phyloP scores from a whole-genome alignment of 2,113 vertebrate species.

The Corythornis vintsioides region DNA sequence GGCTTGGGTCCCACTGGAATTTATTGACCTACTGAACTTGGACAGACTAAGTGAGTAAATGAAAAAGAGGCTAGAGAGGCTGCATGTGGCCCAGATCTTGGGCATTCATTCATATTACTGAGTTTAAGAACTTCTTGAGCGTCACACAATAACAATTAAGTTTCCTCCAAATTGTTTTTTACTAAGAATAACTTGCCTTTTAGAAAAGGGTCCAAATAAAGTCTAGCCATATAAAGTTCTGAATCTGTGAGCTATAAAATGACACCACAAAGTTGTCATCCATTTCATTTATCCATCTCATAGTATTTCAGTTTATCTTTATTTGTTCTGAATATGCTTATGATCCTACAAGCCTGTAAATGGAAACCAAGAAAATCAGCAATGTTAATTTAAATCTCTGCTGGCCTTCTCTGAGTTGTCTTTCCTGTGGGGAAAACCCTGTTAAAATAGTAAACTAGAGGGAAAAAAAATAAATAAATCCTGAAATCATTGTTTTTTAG shows the following conservation, averaged over 20 bases:
- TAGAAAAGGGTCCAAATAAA: not conserved
- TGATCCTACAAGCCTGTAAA: not conserved
- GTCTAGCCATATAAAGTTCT: not conserved
- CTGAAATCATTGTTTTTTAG: not conserved
- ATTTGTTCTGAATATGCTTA: not conserved
- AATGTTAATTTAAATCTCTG: not conserved
- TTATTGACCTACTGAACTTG: conserved; percentile 57
- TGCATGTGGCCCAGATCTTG: conserved; percentile 18
- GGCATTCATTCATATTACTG: not conserved
- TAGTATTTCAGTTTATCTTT: not conserved
- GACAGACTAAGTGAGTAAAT: conserved; percentile 45
- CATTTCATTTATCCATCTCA: not conserved
- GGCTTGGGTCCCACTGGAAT: conserved; percentile 44
- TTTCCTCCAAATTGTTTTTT: not conserved
- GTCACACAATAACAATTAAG: not conserved
- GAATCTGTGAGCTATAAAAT: not conserved
- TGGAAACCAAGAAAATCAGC: not conserved
- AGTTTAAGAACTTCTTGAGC: not conserved
- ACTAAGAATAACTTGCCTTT: not conserved
- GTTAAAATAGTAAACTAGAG: not conserved
- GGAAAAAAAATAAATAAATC: not conserved
- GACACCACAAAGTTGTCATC: not conserved
- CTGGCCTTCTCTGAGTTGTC: not conserved
- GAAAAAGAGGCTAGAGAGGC: conserved; percentile 18
- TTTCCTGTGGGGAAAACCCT: not conserved